Base-by-base conservation (phyloP, 2,888 invertebrate species). In the Masnerella sp. region DNA sequence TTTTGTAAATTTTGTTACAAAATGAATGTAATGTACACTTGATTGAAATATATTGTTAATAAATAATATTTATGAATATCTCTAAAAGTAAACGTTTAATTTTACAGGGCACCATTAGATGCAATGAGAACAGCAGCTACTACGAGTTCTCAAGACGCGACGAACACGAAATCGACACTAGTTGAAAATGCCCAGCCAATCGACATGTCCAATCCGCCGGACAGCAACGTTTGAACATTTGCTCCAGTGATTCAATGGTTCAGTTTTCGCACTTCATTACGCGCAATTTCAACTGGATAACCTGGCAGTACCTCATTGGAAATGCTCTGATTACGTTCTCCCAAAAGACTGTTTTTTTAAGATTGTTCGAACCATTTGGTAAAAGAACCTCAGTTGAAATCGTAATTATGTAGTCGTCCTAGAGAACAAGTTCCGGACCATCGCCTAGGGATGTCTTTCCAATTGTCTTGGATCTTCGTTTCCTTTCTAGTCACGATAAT, bases 161-260 rank as follows among this genome's bases (percentile, higher is more conserved):
- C 91, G 74, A 91, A 90, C 80, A 92, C 93, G 88, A 92, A 92
- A 81, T 92, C 94, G 81, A 93, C 91, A 83, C 92, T 95, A 84
- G 93, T 95, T 81, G 91, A 92, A 84, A 93, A 95, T 90, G 94
- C 94, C 85, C 93, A 94, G 88, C 94, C 95, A 40, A 91, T 93
- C 88, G 92, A 93, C 88, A 91, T 93, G 88, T 92, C 93, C 78
- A 92, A 91, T 81, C 90, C 90, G 84, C 93, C 94, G 76, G 91
- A 91, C 82, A 92, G 92, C 85, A 91, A 91, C 86, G 91, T 92
- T 88, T 92, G 91, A 92, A 80, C 78, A 68, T 7, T 11, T 77
- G 69, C 40, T 45, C 14, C 7, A 34, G 11, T 68, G 65, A 64
- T 12, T 2, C 40, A 42, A 38, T 5, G 51, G 47, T 49, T 61